A percentile compares a stretch with the other conserved stretches of the same genome.
phyloP scores from a whole-genome alignment of 2,797 vertebrate genomes.

The Sebastes steindachneri region DNA sequence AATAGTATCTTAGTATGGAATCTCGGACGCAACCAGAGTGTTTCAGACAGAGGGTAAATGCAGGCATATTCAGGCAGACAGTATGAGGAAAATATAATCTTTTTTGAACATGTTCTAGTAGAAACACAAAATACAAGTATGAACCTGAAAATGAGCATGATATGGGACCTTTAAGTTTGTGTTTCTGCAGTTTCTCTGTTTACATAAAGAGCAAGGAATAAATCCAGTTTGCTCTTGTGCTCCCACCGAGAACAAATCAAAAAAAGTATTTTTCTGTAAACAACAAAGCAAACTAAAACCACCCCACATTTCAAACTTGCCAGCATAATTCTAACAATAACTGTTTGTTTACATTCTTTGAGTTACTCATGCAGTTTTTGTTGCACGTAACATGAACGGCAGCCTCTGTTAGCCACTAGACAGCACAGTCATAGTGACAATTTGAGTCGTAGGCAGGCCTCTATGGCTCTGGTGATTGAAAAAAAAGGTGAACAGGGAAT shows the following conservation, averaged over 20 bases:
- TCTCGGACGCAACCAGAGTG: no score
- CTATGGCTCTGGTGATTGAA: slow-evolving; percentile 18
- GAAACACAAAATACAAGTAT: no score
- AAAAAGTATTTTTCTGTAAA: slow-evolving; percentile 31
- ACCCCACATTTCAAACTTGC: slow-evolving; percentile 33
- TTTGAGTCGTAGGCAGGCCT: neutral
- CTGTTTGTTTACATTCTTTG: slow-evolving; percentile 26
- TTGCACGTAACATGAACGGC: neutral
- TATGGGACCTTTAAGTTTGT: slow-evolving; percentile 4
- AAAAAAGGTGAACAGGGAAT: slow-evolving; percentile 5
- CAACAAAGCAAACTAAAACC: slow-evolving; percentile 29
- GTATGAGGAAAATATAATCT: rapidly evolving
- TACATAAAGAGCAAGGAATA: slow-evolving; percentile 41
- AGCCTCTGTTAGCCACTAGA: neutral
- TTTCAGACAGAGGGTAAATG: no score
- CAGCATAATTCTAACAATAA: neutral
- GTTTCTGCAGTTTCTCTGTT: slow-evolving; percentile 29
- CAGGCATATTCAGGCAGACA: no score
- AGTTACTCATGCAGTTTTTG: slow-evolving; percentile 6
- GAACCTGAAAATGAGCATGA: no score
- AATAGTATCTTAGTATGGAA: neutral
- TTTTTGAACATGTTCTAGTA: no score
- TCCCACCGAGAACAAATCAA: slow-evolving; percentile 35
- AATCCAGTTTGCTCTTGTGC: slow-evolving; percentile 21
- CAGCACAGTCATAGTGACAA: slow-evolving; percentile 2